Evolutionary conservation across 2,888 invertebrate genomes (phyloP).

Genomic region (Drosophila kokeensis): DNA sequence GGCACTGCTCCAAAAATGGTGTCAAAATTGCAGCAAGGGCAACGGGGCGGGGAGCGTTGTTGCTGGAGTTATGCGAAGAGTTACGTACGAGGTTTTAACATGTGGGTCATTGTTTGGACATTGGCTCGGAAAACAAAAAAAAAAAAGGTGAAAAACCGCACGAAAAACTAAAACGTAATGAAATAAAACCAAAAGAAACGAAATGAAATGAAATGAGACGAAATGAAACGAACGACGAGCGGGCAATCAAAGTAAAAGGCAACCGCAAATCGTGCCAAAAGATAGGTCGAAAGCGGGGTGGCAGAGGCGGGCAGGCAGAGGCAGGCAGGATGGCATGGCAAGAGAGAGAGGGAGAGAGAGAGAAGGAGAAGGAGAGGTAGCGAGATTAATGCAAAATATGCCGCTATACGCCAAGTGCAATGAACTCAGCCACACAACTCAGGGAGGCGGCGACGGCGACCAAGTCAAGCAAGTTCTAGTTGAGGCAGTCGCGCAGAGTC

Average conservation of each 20-base stretch:
- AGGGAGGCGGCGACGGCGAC: constrained; percentile 22
- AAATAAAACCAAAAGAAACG: not conserved
- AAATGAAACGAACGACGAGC: constrained; percentile 18
- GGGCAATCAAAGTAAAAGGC: constrained; percentile 53
- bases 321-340: constrained; percentile 4
- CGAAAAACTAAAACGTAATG: constrained; percentile 1
- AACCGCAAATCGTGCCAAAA: constrained; percentile 55
- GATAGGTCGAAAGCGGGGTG: constrained; percentile 35
- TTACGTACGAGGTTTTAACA: constrained; percentile 11
- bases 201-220: constrained; percentile 1
- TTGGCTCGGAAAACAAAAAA: constrained; percentile 8
- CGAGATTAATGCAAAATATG: constrained; percentile 75
- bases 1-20: constrained; percentile 22
- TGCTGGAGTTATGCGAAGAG: constrained; percentile 34
- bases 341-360: not conserved
- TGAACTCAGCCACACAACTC: constrained; percentile 58
- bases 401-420: constrained; percentile 77
- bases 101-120: constrained; percentile 51
- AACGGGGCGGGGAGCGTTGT: not conserved
- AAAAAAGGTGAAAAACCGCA: constrained; percentile 19
- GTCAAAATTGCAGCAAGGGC: constrained; percentile 15
- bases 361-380: constrained; percentile 18
- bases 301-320: constrained; percentile 16
- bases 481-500: constrained; percentile 72
- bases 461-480: constrained; percentile 80